Conservation (phyloP, 2,888 invertebrate genomes). For the Dysmachus trigonus region DNA sequence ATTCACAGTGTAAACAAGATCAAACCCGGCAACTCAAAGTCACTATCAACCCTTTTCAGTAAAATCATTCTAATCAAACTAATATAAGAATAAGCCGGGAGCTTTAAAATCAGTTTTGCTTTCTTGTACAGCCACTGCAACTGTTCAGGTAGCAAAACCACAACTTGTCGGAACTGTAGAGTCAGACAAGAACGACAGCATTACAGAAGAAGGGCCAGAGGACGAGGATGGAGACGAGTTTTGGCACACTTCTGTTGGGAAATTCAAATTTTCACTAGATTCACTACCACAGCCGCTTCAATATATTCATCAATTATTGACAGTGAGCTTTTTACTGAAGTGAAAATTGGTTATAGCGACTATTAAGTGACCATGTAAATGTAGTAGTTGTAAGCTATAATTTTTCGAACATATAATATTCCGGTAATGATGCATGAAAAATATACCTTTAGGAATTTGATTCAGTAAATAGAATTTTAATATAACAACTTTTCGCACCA, state of each 20-base stretch:
- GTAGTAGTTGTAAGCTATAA: too few relatives aligned
- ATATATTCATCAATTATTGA: constrained; percentile 89
- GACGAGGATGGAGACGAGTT: constrained; percentile 78
- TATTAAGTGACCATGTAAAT: too few relatives aligned
- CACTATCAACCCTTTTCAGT: too few relatives aligned
- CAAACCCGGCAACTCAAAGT: too few relatives aligned
- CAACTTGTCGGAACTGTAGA: constrained; percentile 74
- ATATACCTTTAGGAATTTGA: too few relatives aligned
- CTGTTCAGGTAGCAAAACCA: constrained; percentile 78
- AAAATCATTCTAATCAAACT: too few relatives aligned
- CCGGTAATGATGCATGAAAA: too few relatives aligned
- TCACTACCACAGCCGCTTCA: constrained; percentile 92
- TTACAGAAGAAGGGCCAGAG: constrained; percentile 73
- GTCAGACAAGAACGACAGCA: constrained; percentile 70
- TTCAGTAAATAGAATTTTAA: too few relatives aligned
- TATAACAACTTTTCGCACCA: too few relatives aligned
- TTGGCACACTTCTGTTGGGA: constrained; percentile 93
- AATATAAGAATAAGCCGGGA: too few relatives aligned
- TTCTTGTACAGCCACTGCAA: constrained; percentile 68
- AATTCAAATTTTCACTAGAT: constrained; percentile 89
- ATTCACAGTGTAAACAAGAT: too few relatives aligned
- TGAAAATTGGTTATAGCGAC: neutral
- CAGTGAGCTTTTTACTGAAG: constrained; percentile 59
- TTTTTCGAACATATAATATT: too few relatives aligned
- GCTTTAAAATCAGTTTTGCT: neutral